phyloP scores from a whole-genome alignment of 2,797 vertebrate genomes.

The Argentina silus region DNA sequence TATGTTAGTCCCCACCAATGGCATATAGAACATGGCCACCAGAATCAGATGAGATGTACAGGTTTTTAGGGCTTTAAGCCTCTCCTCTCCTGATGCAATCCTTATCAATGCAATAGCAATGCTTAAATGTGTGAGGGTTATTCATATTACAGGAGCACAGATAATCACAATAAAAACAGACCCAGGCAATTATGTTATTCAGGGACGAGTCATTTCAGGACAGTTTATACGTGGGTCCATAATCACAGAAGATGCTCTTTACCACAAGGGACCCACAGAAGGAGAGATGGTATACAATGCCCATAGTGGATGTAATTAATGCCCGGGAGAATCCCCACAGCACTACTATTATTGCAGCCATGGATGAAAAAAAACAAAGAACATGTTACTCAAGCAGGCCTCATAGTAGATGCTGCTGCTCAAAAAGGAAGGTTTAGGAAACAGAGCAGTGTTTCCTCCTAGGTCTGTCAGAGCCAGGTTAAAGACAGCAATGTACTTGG shows the following conservation, averaged over 20 bases:
- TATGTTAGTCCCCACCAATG: too few relatives aligned
- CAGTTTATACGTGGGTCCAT: too few relatives aligned
- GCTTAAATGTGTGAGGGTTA: background rate
- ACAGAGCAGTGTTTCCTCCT: slow-evolving; percentile 62
- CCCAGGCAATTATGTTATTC: too few relatives aligned
- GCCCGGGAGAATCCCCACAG: background rate
- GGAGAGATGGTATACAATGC: slow-evolving; percentile 57
- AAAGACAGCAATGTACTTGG: slow-evolving; percentile 65
- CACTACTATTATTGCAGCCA: too few relatives aligned
- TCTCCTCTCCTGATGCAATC: too few relatives aligned
- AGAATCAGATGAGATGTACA: background rate
- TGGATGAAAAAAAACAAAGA: slow-evolving; percentile 58
- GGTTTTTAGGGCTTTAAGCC: background rate
- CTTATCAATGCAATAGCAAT: background rate
- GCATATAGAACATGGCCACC: background rate
- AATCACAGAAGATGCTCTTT: slow-evolving; percentile 63
- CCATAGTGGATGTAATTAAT: background rate
- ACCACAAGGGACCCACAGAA: slow-evolving; percentile 52
- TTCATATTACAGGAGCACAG: too few relatives aligned
- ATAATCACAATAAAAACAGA: too few relatives aligned
- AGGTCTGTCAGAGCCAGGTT: slow-evolving; percentile 62
- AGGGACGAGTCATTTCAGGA: too few relatives aligned
- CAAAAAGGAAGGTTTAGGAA: slow-evolving; percentile 51
- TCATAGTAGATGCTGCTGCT: slow-evolving; percentile 27
- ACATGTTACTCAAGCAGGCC: slow-evolving; percentile 32